phyloP scores from a whole-genome alignment of 2,888 invertebrate genomes.

The Drosophila tanythrix region DNA sequence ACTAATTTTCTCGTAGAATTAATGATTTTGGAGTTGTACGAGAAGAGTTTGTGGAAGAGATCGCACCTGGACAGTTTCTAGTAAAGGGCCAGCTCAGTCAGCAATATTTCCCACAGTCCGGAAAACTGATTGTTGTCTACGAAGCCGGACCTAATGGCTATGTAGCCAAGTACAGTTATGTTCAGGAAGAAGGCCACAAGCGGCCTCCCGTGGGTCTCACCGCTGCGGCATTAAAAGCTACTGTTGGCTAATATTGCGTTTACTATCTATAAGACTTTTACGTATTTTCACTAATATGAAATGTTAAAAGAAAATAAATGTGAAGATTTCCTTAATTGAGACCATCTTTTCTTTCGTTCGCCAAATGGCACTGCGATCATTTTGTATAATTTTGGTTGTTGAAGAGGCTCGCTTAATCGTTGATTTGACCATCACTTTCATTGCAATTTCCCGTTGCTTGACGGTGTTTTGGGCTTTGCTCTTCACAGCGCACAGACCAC shows the following conservation, averaged over 20 bases:
- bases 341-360: neutral
- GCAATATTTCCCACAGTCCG: constrained; percentile 1
- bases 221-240: constrained; percentile 10
- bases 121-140: constrained; percentile 30
- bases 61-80: constrained; percentile 24
- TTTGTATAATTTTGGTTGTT: constrained; percentile 23
- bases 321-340: neutral
- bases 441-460: constrained; percentile 39
- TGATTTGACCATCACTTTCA: constrained; percentile 48
- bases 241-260: constrained; percentile 20
- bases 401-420: constrained; percentile 27
- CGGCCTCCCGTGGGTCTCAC: constrained; percentile 1
- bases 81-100: constrained; percentile 29
- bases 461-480: constrained; percentile 39
- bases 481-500: constrained; percentile 61
- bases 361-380: constrained; percentile 6
- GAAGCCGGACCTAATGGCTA: constrained; percentile 42
- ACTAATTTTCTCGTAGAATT: constrained; percentile 10
- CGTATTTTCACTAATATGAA: neutral
- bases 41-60: constrained; percentile 34
- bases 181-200: neutral
- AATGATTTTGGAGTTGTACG: constrained; percentile 16
- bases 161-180: constrained; percentile 37
- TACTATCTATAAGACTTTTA: neutral
- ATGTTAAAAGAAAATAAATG: neutral